phyloP scores from a whole-genome alignment of 2,888 invertebrate species.

The Eudasyphora cyanicolor region DNA sequence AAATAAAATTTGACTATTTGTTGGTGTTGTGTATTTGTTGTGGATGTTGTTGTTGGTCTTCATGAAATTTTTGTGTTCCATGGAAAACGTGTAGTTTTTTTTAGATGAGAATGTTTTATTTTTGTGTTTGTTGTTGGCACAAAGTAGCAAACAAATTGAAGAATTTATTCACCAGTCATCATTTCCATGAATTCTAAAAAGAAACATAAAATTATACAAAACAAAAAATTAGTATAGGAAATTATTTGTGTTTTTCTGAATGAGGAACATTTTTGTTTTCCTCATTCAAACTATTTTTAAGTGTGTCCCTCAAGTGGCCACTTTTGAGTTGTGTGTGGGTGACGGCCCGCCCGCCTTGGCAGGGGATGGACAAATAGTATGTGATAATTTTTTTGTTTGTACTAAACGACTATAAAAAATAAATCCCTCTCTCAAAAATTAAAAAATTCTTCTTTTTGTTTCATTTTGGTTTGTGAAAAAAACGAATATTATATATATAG shows the following conservation, averaged over 20 bases:
- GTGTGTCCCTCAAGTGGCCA: background rate
- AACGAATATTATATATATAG: background rate
- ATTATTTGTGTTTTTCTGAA: background rate
- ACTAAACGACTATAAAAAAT: background rate
- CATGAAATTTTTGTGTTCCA: background rate
- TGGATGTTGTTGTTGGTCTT: conserved; percentile 4
- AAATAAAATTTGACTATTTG: conserved; percentile 49
- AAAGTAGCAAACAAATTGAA: conserved; percentile 31
- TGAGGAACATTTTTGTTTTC: background rate
- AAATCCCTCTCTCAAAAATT: conserved; percentile 23
- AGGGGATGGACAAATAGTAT: background rate
- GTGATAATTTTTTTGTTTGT: background rate
- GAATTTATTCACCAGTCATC: conserved; percentile 94
- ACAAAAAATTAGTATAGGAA: conserved; percentile 10
- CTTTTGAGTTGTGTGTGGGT: background rate
- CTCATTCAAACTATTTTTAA: conserved; percentile 9
- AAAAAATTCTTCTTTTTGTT: conserved; percentile 7
- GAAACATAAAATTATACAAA: conserved; percentile 75
- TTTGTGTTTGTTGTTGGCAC: background rate
- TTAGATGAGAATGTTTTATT: conserved; percentile 52
- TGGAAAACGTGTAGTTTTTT: conserved; percentile 23
- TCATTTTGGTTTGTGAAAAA: background rate
- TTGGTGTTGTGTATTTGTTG: background rate
- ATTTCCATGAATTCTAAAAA: conserved; percentile 95
- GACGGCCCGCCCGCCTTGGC: background rate